Conservation (phyloP, 2,113 vertebrate species). For the Lampris incognitus region DNA sequence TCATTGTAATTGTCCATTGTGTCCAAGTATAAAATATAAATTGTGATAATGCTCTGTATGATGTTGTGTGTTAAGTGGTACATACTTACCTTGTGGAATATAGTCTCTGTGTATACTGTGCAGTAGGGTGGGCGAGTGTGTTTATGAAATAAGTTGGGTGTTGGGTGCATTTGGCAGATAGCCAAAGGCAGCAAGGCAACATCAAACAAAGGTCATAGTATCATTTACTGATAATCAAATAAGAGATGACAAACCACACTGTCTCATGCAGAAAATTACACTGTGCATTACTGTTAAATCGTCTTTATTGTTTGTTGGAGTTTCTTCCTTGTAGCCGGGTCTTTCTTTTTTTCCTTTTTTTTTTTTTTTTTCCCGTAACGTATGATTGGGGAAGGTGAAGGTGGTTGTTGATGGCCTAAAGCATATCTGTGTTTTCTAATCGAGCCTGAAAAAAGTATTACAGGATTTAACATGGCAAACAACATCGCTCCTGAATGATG, state of each 20-base stretch:
- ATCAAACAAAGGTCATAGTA: slow-evolving; percentile 75
- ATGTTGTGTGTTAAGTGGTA: slow-evolving; percentile 40
- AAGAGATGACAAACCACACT: slow-evolving; percentile 82
- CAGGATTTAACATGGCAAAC: slow-evolving; percentile 1
- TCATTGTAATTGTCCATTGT: no score
- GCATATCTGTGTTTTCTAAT: slow-evolving; percentile 40
- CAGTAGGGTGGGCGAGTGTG: slow-evolving; percentile 66
- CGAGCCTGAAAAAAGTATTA: no score
- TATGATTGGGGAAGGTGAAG: slow-evolving; percentile 30
- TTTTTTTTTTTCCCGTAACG: slow-evolving; percentile 22
- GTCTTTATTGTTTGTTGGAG: slow-evolving; percentile 75
- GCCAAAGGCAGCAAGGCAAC: slow-evolving; percentile 77
- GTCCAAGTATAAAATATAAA: no score
- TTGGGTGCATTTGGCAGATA: slow-evolving; percentile 71
- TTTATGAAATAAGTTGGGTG: slow-evolving; percentile 77
- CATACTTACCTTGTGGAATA: slow-evolving; percentile 70
- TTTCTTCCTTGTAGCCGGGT: slow-evolving; percentile 57
- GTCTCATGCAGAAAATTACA: slow-evolving; percentile 77
- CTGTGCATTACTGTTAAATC: slow-evolving; percentile 72
- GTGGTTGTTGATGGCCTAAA: slow-evolving; percentile 47
- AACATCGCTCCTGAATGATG: no score
- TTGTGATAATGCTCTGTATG: not conserved
- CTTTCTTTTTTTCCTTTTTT: slow-evolving; percentile 36
- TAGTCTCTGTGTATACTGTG: slow-evolving; percentile 60
- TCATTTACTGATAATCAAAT: slow-evolving; percentile 77